Conservation (phyloP, 2,888 invertebrate species). For the Lepeophtheirus nordmannii region DNA sequence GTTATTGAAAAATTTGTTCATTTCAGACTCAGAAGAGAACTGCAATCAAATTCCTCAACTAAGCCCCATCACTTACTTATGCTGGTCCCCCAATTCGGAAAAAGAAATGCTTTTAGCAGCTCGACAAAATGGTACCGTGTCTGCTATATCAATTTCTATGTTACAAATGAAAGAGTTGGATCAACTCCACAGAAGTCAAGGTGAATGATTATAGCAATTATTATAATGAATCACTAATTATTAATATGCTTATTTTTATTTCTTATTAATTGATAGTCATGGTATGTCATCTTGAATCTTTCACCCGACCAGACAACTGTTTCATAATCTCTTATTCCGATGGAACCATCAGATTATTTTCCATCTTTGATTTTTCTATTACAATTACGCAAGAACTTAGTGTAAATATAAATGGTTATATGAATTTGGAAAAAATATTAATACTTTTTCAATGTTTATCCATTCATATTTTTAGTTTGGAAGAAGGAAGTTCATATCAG, state of each 20-base stretch:
- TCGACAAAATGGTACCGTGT: not conserved
- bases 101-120: not conserved
- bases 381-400: not conserved
- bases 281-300: not conserved
- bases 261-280: not conserved
- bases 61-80: conserved; percentile 30
- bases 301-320: not conserved
- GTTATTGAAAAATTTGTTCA: conserved; percentile 32
- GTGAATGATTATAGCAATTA: not conserved
- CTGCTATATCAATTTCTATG: not conserved
- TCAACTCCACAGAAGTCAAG: not conserved
- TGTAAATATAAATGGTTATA: not conserved
- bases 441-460: too few relatives aligned
- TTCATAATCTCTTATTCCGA: not conserved
- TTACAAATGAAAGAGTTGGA: not conserved
- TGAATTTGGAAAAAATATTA: not conserved
- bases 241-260: not conserved
- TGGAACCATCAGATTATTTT: not conserved
- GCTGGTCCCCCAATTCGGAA: not conserved
- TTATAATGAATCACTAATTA: too few relatives aligned
- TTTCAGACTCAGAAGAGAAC: conserved; percentile 30
- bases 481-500: not conserved
- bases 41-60: conserved; percentile 26
- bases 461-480: not conserved
- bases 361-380: not conserved